Evolutionary conservation across 2,888 invertebrate species (phyloP), one percentile per base, ranked within the genome.

Genomic region (Heliconius aoede): DNA sequence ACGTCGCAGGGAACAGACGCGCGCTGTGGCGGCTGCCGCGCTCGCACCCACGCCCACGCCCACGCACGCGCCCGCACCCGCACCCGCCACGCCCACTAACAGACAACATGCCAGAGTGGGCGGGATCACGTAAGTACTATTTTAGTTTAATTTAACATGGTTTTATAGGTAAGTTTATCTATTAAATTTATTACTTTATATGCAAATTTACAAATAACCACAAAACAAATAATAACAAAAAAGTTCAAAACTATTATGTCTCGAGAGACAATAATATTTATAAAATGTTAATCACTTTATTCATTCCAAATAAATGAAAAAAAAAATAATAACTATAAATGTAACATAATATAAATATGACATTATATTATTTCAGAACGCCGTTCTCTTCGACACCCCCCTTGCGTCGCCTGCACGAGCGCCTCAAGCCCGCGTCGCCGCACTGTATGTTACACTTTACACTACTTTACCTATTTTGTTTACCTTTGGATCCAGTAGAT

Each of bases 1-100:
- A 86, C 88, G 90, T 28, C 87, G 92, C 0, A 88, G 93, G 15
- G 82, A 77, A 28, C 84, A 82, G 81, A 86, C 83, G 82, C 87
- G 91, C 74, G 83, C 87, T 58, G 81, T 86, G n/a, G 78, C 90
- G 67, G 88, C 88, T 55, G 55, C 74, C 82, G 83, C 83, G 69
- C 85, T 90, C 83, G 84, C 78, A 18, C 75, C 71, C 46, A 18
- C 46, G 36, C 13, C 26, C 61, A n/a, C 46, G 21, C 4, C 82
- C 85, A 3, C 78, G 71, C 67, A 36, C 15, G 46, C 32, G 74
- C 55, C 61, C 82, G 69, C 80, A 85, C 7, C 30, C 24, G 3
- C 80, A 86, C 7, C 40, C 24, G 3, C 82, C 85, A 4, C 77
- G 76, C 60, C 79, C 58, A 77, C 82, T 62, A 78, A 46, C 46